Evolutionary conservation across 2,888 invertebrate genomes (phyloP).

Genomic region (Cryptus armator): DNA sequence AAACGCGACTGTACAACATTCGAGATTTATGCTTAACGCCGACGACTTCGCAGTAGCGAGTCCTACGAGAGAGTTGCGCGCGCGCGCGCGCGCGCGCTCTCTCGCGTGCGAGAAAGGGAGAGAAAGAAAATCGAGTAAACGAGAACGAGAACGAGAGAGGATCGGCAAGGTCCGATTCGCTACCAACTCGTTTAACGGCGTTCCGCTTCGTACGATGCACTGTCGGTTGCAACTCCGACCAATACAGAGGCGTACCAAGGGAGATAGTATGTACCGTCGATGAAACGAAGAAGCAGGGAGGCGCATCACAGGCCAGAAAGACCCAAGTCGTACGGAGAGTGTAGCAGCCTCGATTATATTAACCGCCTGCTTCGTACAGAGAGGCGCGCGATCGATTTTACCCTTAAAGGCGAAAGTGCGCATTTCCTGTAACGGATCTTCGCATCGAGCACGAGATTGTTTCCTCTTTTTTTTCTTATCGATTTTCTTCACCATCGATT

Average conservation of each 20-base stretch:
- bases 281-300: conserved; percentile 3
- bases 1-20: conserved; percentile 54
- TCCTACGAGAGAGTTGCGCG: conserved; percentile 12
- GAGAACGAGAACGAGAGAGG: conserved; percentile 28
- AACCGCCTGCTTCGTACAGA: conserved; percentile 50
- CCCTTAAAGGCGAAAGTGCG: conserved; percentile 67
- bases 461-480: conserved; percentile 55
- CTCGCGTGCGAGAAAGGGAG: not conserved
- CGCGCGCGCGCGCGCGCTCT: not conserved
- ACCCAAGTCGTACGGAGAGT: conserved; percentile 40
- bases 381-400: conserved; percentile 65
- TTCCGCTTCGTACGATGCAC: conserved; percentile 70
- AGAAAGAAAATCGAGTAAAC: conserved; percentile 7
- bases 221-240: conserved; percentile 36
- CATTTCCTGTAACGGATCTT: conserved; percentile 68
- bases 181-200: conserved; percentile 69
- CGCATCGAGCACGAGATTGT: conserved; percentile 65
- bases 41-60: conserved; percentile 63
- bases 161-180: conserved; percentile 68
- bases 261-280: not conserved
- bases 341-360: conserved; percentile 62
- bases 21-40: conserved; percentile 66
- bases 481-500: conserved; percentile 27
- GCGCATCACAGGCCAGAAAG: conserved; percentile 22
- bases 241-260: not conserved